These are phyloP conservation scores for Hyalella azteca DNA, from an alignment of 2,888 invertebrate species.

Conservation along the genomic window DNA sequence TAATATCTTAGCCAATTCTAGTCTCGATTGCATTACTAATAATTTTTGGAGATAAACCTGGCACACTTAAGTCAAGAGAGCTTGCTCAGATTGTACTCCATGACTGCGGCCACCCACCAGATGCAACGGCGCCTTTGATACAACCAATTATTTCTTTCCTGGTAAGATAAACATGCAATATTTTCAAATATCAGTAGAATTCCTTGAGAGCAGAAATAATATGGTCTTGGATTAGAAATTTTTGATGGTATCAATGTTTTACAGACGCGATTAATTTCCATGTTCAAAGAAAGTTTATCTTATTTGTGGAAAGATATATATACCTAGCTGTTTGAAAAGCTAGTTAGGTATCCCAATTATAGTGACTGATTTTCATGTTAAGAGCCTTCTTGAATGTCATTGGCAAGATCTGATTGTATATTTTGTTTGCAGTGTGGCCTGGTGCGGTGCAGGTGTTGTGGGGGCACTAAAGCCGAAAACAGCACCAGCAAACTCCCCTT, in stretches of 20 bases:
- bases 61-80: neutral
- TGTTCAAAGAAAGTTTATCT: neutral
- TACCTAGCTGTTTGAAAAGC: neutral
- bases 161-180: neutral
- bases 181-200: neutral
- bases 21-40: too few relatives aligned
- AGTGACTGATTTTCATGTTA: neutral
- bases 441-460: slow-evolving; percentile 35
- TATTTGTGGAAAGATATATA: neutral
- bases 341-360: neutral
- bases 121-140: slow-evolving; percentile 39
- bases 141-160: slow-evolving; percentile 38
- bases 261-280: neutral
- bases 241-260: neutral
- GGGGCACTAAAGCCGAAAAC: slow-evolving; percentile 22
- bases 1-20: too few relatives aligned
- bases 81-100: slow-evolving; percentile 3
- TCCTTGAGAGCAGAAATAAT: too few relatives aligned
- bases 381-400: neutral
- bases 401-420: neutral
- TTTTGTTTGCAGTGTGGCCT: slow-evolving; percentile 16
- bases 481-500: slow-evolving; percentile 29
- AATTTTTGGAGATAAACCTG: too few relatives aligned
- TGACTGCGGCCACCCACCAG: neutral
- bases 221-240: neutral